phyloP scores from a whole-genome alignment of 2,888 invertebrate genomes.

The Cryptus armator region DNA sequence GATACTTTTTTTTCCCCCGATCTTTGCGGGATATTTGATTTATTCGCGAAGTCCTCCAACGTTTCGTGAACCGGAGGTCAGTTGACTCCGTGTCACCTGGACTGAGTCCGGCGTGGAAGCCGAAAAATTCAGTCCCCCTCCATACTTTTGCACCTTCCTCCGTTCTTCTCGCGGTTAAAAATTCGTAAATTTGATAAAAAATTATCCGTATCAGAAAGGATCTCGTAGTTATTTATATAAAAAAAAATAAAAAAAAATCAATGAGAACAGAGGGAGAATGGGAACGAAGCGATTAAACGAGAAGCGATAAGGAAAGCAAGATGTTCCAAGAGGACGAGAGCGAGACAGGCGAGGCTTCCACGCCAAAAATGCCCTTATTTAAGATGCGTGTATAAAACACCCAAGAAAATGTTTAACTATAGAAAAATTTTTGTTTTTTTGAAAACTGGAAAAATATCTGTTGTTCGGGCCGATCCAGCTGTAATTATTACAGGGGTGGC shows the following conservation, averaged over 20 bases:
- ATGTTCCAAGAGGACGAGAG: conserved; percentile 48
- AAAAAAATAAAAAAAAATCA: neutral
- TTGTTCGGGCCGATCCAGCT: conserved; percentile 81
- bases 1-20: neutral
- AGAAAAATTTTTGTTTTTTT: neutral
- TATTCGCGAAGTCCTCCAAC: conserved; percentile 46
- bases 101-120: conserved; percentile 83
- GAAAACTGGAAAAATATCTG: conserved; percentile 82
- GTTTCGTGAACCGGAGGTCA: conserved; percentile 79
- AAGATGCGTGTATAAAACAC: conserved; percentile 68
- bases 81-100: conserved; percentile 85
- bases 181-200: conserved; percentile 14
- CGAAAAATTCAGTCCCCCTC: conserved; percentile 66
- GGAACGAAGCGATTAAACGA: conserved; percentile 57
- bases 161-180: conserved; percentile 40
- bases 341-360: conserved; percentile 74
- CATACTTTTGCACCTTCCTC: conserved; percentile 60
- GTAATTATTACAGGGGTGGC: conserved; percentile 80
- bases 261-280: conserved; percentile 33
- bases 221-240: neutral
- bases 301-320: conserved; percentile 58
- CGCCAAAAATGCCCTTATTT: conserved; percentile 78
- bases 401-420: conserved; percentile 20
- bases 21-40: neutral
- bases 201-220: conserved; percentile 7